phyloP scores from a whole-genome alignment of 2,797 vertebrate genomes.

The Orestias chungarensis region DNA sequence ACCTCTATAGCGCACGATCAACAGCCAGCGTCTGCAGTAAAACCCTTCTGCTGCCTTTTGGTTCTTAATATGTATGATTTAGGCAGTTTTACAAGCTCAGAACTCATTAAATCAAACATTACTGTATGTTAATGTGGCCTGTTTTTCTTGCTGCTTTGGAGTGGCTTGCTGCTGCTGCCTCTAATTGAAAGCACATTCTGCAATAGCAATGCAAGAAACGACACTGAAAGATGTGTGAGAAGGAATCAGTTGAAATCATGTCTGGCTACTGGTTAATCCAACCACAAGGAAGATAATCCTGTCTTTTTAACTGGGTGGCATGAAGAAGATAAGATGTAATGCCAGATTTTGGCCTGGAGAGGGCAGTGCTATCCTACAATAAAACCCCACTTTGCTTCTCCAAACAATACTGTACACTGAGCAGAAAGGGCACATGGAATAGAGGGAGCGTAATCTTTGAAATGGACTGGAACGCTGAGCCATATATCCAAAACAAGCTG shows the following conservation, averaged over 20 bases:
- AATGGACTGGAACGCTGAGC: conserved; percentile 35
- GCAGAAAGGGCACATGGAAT: conserved; percentile 31
- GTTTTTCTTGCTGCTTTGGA: conserved; percentile 52
- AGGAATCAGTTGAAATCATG: conserved; percentile 40
- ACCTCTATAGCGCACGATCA: conserved; percentile 59
- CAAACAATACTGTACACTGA: conserved; percentile 33
- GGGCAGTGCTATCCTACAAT: conserved; percentile 70
- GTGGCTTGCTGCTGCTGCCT: conserved; percentile 45
- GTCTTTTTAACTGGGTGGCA: conserved; percentile 21
- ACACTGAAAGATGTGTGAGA: conserved; percentile 40
- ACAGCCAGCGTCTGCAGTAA: conserved; percentile 45
- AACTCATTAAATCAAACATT: conserved; percentile 66
- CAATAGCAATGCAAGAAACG: conserved; percentile 12
- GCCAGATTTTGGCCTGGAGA: conserved; percentile 44
- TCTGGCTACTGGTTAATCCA: conserved; percentile 57
- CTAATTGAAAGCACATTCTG: conserved; percentile 67
- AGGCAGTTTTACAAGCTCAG: conserved; percentile 54
- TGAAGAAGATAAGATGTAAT: neutral
- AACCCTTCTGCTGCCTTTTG: conserved; percentile 58
- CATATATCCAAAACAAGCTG: conserved; percentile 37
- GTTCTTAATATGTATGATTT: conserved; percentile 57
- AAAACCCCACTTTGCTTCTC: conserved; percentile 21
- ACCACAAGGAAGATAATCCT: conserved; percentile 48
- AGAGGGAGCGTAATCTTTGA: conserved; percentile 56
- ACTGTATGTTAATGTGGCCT: conserved; percentile 65